These are phyloP conservation scores for Ophion ellenae DNA, from an alignment of 2,888 invertebrate species.

Conservation along the genomic window DNA sequence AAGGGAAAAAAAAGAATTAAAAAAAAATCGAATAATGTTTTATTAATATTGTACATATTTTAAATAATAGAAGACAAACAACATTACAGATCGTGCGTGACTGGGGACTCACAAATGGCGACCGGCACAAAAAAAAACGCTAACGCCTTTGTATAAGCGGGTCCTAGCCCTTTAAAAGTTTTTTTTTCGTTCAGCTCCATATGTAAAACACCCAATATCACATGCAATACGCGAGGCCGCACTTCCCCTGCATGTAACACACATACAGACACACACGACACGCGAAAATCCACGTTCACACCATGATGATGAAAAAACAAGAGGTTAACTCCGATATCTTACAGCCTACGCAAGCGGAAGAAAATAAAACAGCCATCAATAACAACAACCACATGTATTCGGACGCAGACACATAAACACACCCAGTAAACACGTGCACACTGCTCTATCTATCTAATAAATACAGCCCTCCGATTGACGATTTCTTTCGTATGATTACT, in stretches of 20 bases:
- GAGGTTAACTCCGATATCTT: slow-evolving; percentile 47
- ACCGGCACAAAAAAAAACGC: slow-evolving; percentile 57
- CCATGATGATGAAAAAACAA: slow-evolving; percentile 16
- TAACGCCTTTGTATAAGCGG: slow-evolving; percentile 70
- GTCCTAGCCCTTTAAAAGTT: slow-evolving; percentile 74
- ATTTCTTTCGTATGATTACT: slow-evolving; percentile 82
- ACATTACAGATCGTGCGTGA: slow-evolving; percentile 79
- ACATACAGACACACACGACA: slow-evolving; percentile 23
- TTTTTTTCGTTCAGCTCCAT: slow-evolving; percentile 77
- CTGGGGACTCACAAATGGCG: slow-evolving; percentile 73
- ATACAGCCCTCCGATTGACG: slow-evolving; percentile 77
- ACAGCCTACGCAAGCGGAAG: slow-evolving; percentile 48
- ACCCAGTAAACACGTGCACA: slow-evolving; percentile 70
- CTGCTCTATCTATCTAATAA: slow-evolving; percentile 74
- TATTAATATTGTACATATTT: slow-evolving; percentile 83
- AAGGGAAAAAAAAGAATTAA: slow-evolving; percentile 46
- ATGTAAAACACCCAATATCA: slow-evolving; percentile 63
- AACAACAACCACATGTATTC: slow-evolving; percentile 63
- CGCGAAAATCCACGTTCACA: slow-evolving; percentile 35
- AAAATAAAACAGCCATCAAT: slow-evolving; percentile 42
- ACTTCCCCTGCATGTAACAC: slow-evolving; percentile 41
- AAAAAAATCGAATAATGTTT: slow-evolving; percentile 74
- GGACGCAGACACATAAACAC: slow-evolving; percentile 56
- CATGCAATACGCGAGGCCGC: slow-evolving; percentile 58
- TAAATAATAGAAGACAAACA: slow-evolving; percentile 81